Percentiles rank a stretch among this genome's conserved stretches.
These are phyloP conservation scores for Drosophila eugracilis DNA, from an alignment of 1,140 invertebrate species.

Conservation along the genomic window DNA sequence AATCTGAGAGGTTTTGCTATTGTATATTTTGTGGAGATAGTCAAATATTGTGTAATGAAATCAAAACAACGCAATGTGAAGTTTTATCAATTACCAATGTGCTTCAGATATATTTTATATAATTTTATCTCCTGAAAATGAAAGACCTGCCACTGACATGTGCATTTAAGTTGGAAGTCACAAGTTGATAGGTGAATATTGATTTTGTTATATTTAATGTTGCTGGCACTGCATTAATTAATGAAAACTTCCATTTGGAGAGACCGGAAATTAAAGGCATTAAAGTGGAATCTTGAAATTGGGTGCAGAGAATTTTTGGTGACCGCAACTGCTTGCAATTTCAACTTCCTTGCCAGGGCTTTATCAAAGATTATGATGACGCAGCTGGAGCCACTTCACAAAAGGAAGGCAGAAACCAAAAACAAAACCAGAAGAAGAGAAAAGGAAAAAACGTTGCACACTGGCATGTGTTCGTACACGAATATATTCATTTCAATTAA, in stretches of 20 bases:
- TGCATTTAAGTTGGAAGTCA: neutral
- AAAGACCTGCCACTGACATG: conserved; percentile 4
- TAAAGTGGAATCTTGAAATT: neutral
- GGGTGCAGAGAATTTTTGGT: conserved; percentile 16
- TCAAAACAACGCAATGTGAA: conserved; percentile 17
- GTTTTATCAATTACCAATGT: neutral
- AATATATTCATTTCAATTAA: conserved; percentile 80
- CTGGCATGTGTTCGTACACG: conserved; percentile 25
- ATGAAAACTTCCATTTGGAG: neutral
- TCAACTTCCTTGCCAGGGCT: conserved; percentile 9
- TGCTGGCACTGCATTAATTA: conserved; percentile 3
- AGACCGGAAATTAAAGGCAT: conserved; percentile 2
- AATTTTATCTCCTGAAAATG: conserved; percentile 2
- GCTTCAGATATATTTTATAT: neutral
- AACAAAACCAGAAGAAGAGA: too few species aligned
- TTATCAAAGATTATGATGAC: conserved; percentile 56
- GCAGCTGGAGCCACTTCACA: conserved; percentile 56
- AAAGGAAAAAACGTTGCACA: conserved; percentile 51
- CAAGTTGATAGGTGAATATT: neutral
- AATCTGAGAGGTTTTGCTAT: neutral
- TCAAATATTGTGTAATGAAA: conserved; percentile 37
- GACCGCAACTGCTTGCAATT: conserved; percentile 17
- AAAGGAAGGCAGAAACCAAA: conserved; percentile 28
- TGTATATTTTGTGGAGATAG: conserved; percentile 2
- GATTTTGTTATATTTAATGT: neutral